Conservation (phyloP, 2,113 vertebrate genomes). For the Orthonyx spaldingii region DNA sequence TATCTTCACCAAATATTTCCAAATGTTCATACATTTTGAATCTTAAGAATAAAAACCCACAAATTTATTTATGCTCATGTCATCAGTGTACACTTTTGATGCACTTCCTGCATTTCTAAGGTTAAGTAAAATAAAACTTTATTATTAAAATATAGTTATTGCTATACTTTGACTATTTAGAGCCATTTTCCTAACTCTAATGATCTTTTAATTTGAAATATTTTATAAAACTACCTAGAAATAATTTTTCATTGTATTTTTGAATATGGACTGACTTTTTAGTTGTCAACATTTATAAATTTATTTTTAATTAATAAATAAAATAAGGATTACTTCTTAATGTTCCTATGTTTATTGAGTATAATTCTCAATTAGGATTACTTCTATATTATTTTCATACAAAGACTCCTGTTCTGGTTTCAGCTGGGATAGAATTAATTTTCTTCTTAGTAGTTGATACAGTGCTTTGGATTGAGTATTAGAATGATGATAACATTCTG, state of each 20-base stretch:
- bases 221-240: not conserved
- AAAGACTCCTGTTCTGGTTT: not conserved
- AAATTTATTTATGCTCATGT: not conserved
- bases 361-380: too few species aligned
- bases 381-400: not conserved
- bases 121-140: not conserved
- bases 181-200: not conserved
- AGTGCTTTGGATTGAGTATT: not conserved
- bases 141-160: not conserved
- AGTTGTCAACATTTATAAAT: not conserved
- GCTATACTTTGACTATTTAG: not conserved
- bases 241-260: not conserved
- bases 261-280: not conserved
- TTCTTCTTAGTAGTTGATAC: not conserved
- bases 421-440: not conserved
- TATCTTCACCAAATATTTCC: not conserved
- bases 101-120: not conserved
- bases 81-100: not conserved
- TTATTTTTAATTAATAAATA: not conserved
- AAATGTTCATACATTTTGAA: not conserved
- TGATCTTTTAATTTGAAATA: not conserved
- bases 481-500: too few species aligned
- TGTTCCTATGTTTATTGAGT: not conserved
- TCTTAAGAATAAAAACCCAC: not conserved
- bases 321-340: not conserved